Percentiles rank a stretch among this genome's conserved stretches.
phyloP scores from a whole-genome alignment of 2,113 vertebrate genomes.

The Parus major region DNA sequence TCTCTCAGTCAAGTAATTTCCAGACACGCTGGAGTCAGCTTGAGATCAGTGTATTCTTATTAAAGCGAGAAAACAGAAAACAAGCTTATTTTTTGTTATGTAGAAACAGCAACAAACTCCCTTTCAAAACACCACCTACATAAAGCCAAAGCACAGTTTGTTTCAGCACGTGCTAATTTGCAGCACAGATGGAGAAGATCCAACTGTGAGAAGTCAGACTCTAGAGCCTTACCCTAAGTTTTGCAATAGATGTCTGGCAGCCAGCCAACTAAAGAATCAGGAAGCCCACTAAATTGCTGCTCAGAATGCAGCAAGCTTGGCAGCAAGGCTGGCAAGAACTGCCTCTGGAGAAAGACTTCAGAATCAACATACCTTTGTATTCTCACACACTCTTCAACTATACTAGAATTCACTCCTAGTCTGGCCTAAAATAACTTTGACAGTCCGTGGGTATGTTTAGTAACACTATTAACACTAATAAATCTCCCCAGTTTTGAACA shows the following conservation, averaged over 20 bases:
- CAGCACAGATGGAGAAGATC: neutral
- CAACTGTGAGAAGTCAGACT: neutral
- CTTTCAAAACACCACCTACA: neutral
- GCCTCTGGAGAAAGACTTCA: neutral
- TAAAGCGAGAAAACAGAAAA: neutral
- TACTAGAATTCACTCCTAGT: neutral
- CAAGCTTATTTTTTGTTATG: neutral
- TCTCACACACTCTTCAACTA: neutral
- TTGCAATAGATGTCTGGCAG: neutral
- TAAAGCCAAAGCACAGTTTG: neutral
- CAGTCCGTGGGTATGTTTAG: neutral
- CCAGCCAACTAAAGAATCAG: neutral
- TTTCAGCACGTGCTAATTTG: neutral
- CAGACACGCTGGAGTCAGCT: neutral
- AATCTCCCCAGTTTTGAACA: neutral
- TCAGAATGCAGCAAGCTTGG: neutral
- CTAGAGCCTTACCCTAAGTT: neutral
- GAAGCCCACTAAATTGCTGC: neutral
- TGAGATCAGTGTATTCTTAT: neutral
- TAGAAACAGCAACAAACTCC: neutral
- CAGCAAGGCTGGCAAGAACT: neutral
- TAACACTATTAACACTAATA: neutral
- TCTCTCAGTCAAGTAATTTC: neutral
- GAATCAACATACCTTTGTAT: neutral
- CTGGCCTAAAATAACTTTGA: neutral